Base-by-base conservation (phyloP, 2,797 vertebrate genomes). In the Cyclura pinguis region DNA sequence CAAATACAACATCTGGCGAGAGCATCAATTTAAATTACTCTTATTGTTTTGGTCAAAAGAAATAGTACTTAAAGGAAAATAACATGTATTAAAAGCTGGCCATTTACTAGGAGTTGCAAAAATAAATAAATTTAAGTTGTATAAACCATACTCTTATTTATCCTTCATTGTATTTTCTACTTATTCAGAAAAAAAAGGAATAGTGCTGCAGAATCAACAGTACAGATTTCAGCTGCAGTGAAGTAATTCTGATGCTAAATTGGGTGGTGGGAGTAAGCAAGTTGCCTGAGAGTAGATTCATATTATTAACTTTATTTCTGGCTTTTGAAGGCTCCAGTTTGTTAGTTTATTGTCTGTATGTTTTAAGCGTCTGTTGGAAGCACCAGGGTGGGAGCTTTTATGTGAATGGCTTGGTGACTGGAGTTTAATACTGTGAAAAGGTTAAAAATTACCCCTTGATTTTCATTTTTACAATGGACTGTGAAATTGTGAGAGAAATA, bases 1-100 rank as follows among this genome's bases (percentile, higher is more conserved):
- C 92, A 94, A 95, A 94, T 93, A 92, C 83, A 95, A 93, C 94
- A 95, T 93, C 95, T 96, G 93, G 92, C 90, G 94, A 95, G 94
- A 93, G 83, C 88, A 92, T 91, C 81, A 88, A 87, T 87, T 91
- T 94, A 93, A 93, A 93, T 96, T 89, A 85, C 88, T 90, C 94
- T 95, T 95, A 89, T 86, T 89, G 91, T 92, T 91, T 90, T 77
- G 81, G 59, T 6, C 20, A 8, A 62, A 73, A 77, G 73, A 89
- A 89, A 77, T 52, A 38, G 72, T 52, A 62, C 57, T 77, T 84
- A 84, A 84, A 84, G 84, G 81, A 76, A 74, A 82, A 84, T 77
- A 84, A 35, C 42, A 77, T 50, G 57, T 57, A 64, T 50, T 64
- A 76, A 89, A 72, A 27, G 29, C 64, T 84, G 47, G 72, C 55